Evolutionary conservation across 2,888 invertebrate species (phyloP), one percentile per base, ranked within the genome.

Genomic region (Thecocarcelia acutangulata): DNA sequence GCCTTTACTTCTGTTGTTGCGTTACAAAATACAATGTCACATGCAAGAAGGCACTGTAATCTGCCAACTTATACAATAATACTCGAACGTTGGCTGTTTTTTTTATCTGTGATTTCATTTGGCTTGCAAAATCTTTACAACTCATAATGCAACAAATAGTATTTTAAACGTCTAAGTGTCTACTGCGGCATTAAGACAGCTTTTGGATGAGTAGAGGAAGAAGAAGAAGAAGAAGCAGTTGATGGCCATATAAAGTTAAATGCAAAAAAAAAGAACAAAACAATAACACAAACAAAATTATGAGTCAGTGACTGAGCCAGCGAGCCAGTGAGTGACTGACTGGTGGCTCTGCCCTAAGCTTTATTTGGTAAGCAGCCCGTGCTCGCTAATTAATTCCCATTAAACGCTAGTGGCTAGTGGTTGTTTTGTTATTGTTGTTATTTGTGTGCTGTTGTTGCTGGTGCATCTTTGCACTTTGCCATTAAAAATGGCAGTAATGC

Each of bases 381-480:
- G 77, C 78, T 74, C 86, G 88, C 88, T 89, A 89, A 89, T 89
- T 89, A 88, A 84, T 89, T 88, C 88, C 87, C 88, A 88, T 88
- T 88, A 89, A 88, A 86, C 87, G 86, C 86, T 86, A 70, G 78
- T 75, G 74, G 86, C 74, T 86, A 70, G 78, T 75, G 74, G 86
- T 72, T 48, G 63, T 74, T 83, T 68, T 44, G 58, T 74, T 83
- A 63, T 80, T 28, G 76, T 69, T 83, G 63, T 58, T 64, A 13
- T 52, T 52, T 24, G 15, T 52, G 24, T n/a, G 24, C 24, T 63
- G 15, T 56, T 59, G 61, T n/a, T 64, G 52, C 52, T 66, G 66
- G 64, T 24, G 46, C 73, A 54, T 68, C 68, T 58, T 80, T 80
- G 80, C 83, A 83, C 78, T 83, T 83, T 82, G 83, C 78, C 83